Conservation (phyloP, 2,113 vertebrate genomes). For the Columba janthina region DNA sequence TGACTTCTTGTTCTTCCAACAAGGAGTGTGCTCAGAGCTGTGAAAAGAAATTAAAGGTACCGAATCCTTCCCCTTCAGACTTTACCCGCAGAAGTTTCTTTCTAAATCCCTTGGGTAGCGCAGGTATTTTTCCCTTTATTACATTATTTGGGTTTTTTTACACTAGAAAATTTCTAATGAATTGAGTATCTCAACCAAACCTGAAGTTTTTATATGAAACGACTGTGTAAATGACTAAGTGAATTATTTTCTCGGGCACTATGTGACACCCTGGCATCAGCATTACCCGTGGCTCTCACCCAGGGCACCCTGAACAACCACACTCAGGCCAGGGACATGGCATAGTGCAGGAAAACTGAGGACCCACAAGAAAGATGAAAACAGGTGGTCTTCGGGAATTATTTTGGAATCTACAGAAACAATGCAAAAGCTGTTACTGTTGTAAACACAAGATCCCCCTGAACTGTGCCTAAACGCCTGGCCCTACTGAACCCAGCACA, state of each 20-base stretch:
- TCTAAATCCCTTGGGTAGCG: background rate
- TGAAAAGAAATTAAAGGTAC: background rate
- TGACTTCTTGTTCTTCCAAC: background rate
- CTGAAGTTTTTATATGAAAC: background rate
- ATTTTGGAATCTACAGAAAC: background rate
- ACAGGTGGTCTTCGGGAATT: background rate
- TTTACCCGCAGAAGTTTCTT: background rate
- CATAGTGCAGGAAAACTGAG: fast-evolving
- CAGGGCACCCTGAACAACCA: fast-evolving
- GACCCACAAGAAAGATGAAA: background rate
- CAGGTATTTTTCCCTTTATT: background rate
- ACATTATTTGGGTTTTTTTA: background rate
- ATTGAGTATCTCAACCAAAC: background rate
- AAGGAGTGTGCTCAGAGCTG: background rate
- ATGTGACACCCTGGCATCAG: too few species aligned
- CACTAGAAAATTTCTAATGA: background rate
- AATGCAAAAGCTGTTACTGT: background rate
- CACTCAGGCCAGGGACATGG: fast-evolving
- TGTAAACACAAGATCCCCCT: background rate
- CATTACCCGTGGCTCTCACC: background rate
- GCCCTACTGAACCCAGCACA: background rate
- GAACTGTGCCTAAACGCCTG: background rate
- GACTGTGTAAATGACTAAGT: background rate
- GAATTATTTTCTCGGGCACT: background rate
- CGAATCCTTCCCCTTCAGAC: background rate